Percentiles rank a stretch among this genome's conserved stretches.
phyloP scores from a whole-genome alignment of 1,140 invertebrate species.

The Eumaeus atala region DNA sequence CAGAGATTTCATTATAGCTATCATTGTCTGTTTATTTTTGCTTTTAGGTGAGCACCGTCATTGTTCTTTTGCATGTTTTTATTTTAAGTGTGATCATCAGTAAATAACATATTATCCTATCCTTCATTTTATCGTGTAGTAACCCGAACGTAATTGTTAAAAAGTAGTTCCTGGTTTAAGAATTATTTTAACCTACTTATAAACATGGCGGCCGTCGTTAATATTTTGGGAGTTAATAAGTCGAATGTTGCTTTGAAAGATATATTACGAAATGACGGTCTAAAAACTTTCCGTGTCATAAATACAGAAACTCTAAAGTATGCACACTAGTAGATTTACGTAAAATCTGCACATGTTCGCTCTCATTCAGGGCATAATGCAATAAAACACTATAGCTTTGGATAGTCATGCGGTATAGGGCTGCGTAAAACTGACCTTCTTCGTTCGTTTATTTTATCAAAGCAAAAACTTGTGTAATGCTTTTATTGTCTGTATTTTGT shows the following conservation, averaged over 20 bases:
- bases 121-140: slow-evolving; percentile 2
- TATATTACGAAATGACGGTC: slow-evolving; percentile 7
- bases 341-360: slow-evolving; percentile 20
- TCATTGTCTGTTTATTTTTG: slow-evolving; percentile 84
- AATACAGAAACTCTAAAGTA: background rate
- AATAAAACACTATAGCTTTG: slow-evolving; percentile 11
- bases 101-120: background rate
- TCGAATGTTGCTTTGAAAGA: slow-evolving; percentile 12
- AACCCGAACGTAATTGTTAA: background rate
- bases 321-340: slow-evolving; percentile 17
- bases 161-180: too few species aligned
- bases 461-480: background rate
- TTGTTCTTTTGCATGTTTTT: slow-evolving; percentile 48
- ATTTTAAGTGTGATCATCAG: slow-evolving; percentile 13
- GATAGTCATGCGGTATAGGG: slow-evolving; percentile 5
- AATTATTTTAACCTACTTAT: too few species aligned
- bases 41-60: slow-evolving; percentile 82
- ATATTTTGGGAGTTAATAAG: slow-evolving; percentile 5
- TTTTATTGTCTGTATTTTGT: background rate
- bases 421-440: slow-evolving; percentile 4
- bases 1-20: slow-evolving; percentile 88
- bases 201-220: slow-evolving; percentile 2
- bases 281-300: too few species aligned
- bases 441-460: background rate
- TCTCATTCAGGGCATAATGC: slow-evolving; percentile 15